Base-by-base conservation (phyloP, 2,888 invertebrate species). In the Elaeidobius kamerunicus region DNA sequence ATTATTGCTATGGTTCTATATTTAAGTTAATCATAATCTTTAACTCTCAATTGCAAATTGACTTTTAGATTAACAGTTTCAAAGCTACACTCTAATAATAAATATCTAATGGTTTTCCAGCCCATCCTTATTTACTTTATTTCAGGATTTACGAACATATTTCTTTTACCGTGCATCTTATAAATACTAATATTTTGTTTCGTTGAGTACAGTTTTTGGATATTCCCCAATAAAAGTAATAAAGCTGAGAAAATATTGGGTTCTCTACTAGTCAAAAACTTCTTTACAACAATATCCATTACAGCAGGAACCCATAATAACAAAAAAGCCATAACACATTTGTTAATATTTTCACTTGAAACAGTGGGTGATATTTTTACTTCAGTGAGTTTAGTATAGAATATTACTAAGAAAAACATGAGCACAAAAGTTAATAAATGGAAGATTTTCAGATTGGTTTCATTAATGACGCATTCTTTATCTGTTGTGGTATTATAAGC, bases 171-270 rank as follows among this genome's bases (percentile, higher is more conserved):
- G 34, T 39, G 23, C 32, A n/a, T 41, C 11, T 52, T 52, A 34
- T 23, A 44, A 23, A 30, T 48, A 7, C 12, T 18, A 20, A 49
- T 41, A 40, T 49, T 45, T 18, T 43, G 15, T 11, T 35, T 20
- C 9, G 44, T 36, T 2, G 41, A 40, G 36, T 39, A 56, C 11
- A 56, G 14, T 36, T 36, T 48, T 11, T 56, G 34, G 16, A 52
- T 28, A 35, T 47, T 48, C 11, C 48, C 52, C 4, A 52, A 9
- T n/a, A 56, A 32, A 16, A 56, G 17, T 2, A 56, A n/a, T 11
- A 56, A 12, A 14, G 32, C 19, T 2, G 56, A 56, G 11, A 48
- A 15, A 14, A 52, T 38, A 36, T 48, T 48, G 2, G 52, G 48
- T 28, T 48, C 28, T 14, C 11, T 39, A 4, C 18, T 9, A 7